Evolutionary conservation across 2,797 vertebrate genomes (phyloP), one percentile per base, ranked within the genome.

Genomic region (Pygocentrus nattereri): DNA sequence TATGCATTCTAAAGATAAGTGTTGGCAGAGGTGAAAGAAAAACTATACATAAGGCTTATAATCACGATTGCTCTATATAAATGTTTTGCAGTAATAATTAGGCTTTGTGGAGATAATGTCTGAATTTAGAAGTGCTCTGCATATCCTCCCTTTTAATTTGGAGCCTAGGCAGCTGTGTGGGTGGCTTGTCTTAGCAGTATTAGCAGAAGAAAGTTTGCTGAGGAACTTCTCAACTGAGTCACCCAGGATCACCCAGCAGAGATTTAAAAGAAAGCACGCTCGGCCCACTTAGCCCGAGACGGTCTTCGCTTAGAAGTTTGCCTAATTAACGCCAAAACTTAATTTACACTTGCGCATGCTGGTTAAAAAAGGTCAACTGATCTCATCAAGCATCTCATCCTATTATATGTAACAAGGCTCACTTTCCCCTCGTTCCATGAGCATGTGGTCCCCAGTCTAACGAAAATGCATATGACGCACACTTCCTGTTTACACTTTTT

Each of bases 401-500:
- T 49, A 31, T 54, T 19, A 13, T 59, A 69, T 21, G 34, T 15
- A 76, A 25, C 3, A 18, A 47, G 59, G 31, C 1, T 64, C 2
- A 23, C 58, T 65, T 70, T 38, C 54, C 73, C n/a, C 15, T 44
- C 27, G 23, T 62, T 61, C 58, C 30, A 16, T 47, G 27, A 78
- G 41, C 4, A 54, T 13, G 70, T 15, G 38, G 44, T 58, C 56
- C 44, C 41, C 23, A 19, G 70, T 64, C 82, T 81, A 78, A 79
- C 81, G 80, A 67, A 54, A 70, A 73, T 79, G 67, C 59, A 79
- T 52, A 87, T 67, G 69, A 70, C 83, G 76, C 71, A 47, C 4
- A 74, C 85, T 91, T 90, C 83, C 88, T 91, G 90, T 89, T 91
- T 84, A 92, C 64, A 84, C 49, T 50, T 79, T 59, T n/a, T 2